Base-by-base conservation (phyloP, 30 jellyfish, hydroid and myxozoan species). In the Turritopsis dohrnii region DNA sequence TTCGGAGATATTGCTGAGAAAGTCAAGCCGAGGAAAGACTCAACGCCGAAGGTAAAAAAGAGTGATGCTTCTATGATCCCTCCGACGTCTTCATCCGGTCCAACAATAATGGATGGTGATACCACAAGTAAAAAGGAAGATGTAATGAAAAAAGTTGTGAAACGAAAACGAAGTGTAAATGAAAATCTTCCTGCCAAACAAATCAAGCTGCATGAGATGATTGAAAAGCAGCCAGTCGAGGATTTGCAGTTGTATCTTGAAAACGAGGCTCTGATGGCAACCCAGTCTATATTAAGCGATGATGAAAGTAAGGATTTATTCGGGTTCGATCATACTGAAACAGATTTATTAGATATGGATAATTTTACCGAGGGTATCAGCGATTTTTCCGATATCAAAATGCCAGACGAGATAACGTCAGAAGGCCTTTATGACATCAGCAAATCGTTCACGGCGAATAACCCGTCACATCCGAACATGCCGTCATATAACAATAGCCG, bases 241-340 rank as follows among this genome's bases (percentile, higher is more conserved):
- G 89, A 82, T 18, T 71, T 71, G 22, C 89, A 82, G 52, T 19
- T 52, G 16, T 31, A 52, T n/a, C 52, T 82, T 25, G 89, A 82
- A 25, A 52, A 71, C 65, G 87, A 80, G 29, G 66, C 87, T 25
- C 66, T 82, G 22, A 82, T 82, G 89, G 89, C 89, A 0, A 82
- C 89, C 25, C 89, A 82, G 69, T 66, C 89, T 29, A 23, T 80
- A 23, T 65, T 80, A 53, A 80, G 80, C 54, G 87, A 53, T 52
- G 87, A 80, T 20, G 54, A 75, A 23, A 31, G 65, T 1, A 22
- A 21, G 28, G 87, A 80, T 65, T 26, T 80, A 20, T 80, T 80
- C 1, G 87, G 76, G 28, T 65, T 23, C 17, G 65, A 53, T 29
- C 41, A 26, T 20, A 26, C 71, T 0, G 30, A 30, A 3, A 18